Evolutionary conservation across 2,113 vertebrate species (phyloP).

Genomic region (Oreochromis spilurus): DNA sequence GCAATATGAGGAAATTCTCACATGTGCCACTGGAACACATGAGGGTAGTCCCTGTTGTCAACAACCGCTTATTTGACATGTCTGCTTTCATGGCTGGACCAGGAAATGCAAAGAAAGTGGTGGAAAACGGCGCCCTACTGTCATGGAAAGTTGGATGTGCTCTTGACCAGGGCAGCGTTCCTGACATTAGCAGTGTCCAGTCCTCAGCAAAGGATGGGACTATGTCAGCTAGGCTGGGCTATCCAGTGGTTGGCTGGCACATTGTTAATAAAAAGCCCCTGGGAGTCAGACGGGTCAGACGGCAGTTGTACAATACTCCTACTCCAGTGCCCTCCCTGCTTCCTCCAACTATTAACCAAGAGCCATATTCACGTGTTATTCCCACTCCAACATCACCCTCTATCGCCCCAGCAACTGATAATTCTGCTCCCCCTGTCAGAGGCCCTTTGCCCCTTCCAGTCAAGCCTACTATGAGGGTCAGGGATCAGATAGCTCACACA

Average conservation of each 20-base stretch:
- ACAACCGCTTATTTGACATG: conserved; percentile 97
- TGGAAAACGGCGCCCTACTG: conserved; percentile 90
- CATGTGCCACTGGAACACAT: conserved; percentile 85
- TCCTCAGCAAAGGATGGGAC: conserved; percentile 88
- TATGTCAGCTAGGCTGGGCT: conserved; percentile 89
- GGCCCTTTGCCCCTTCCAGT: conserved; percentile 86
- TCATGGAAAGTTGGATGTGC: conserved; percentile 95
- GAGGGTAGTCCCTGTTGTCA: conserved; percentile 91
- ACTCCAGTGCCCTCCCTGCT: conserved; percentile 86
- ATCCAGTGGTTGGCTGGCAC: conserved; percentile 96
- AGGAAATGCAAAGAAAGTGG: conserved; percentile 95
- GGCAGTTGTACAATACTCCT: conserved; percentile 90
- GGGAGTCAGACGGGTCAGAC: conserved; percentile 83
- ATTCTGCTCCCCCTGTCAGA: conserved; percentile 79
- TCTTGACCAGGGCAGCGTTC: conserved; percentile 85
- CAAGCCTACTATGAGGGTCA: conserved; percentile 88
- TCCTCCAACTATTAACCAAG: conserved; percentile 82
- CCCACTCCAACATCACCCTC: conserved; percentile 88
- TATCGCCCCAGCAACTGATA: conserved; percentile 86
- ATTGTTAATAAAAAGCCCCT: conserved; percentile 95
- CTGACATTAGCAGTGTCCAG: conserved; percentile 87
- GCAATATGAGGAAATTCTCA: conserved; percentile 84
- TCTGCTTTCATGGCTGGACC: conserved; percentile 97
- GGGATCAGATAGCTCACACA: conserved; percentile 88
- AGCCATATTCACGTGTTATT: conserved; percentile 84